Evolutionary conservation across 2,888 invertebrate species (phyloP).

Genomic region (Pseudolycoriella hygida): DNA sequence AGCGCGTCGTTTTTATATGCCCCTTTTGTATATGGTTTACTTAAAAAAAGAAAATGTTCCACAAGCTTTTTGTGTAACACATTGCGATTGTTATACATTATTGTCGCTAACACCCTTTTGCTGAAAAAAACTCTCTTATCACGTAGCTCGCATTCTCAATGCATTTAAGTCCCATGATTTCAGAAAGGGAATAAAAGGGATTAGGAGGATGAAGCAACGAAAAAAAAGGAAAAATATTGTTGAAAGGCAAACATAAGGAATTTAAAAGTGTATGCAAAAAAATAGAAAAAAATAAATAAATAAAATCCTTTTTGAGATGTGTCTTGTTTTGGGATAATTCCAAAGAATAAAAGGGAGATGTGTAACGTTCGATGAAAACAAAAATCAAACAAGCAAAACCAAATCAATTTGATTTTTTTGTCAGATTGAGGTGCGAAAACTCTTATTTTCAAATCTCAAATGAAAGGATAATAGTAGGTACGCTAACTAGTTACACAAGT

Average conservation of each 20-base stretch:
- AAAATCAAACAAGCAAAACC: too few relatives aligned
- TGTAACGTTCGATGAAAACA: too few relatives aligned
- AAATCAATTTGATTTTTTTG: too few relatives aligned
- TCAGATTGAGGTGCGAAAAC: too few relatives aligned
- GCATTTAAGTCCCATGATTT: slow-evolving; percentile 2
- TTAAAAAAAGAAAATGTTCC: too few relatives aligned
- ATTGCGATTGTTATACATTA: too few relatives aligned
- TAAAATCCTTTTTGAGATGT: not conserved
- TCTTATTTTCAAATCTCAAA: too few relatives aligned
- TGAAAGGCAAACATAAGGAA: not conserved
- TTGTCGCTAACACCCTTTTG: not conserved
- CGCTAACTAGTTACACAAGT: too few relatives aligned
- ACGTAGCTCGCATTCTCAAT: not conserved
- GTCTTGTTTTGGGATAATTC: not conserved
- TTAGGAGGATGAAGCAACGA: not conserved
- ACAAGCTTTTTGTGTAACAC: too few relatives aligned
- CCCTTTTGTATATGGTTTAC: not conserved
- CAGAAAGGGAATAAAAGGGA: slow-evolving; percentile 1
- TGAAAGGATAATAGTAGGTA: too few relatives aligned
- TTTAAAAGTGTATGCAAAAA: not conserved
- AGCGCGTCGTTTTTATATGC: not conserved
- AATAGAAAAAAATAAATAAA: not conserved
- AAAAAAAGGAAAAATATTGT: not conserved
- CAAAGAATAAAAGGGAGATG: too few relatives aligned
- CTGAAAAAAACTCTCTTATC: not conserved